These are phyloP conservation scores for Lissocephala sabroskyi DNA, from an alignment of 2,888 invertebrate genomes.

Conservation along the genomic window DNA sequence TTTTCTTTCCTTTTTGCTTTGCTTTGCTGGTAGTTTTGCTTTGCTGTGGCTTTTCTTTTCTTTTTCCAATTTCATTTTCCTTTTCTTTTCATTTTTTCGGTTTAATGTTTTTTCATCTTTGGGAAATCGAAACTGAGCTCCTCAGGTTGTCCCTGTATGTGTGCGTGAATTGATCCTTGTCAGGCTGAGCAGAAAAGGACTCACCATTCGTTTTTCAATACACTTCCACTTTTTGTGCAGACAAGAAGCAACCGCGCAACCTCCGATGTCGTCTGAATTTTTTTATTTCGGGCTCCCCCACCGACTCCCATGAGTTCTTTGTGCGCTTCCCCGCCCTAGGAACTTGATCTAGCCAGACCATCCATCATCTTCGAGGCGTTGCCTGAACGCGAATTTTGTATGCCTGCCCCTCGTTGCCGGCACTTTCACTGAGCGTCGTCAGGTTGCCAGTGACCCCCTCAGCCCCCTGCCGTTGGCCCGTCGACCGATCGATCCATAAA, in stretches of 20 bases:
- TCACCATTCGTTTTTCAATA: constrained; percentile 43
- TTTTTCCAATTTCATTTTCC: background rate
- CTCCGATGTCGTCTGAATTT: background rate
- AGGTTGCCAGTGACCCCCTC: background rate
- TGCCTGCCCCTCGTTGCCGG: background rate
- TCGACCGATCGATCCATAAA: no score
- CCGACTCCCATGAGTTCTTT: no score
- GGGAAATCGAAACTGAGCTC: background rate
- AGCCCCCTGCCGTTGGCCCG: background rate
- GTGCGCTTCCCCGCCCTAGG: background rate
- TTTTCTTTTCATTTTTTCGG: constrained; percentile 7
- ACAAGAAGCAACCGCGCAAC: background rate
- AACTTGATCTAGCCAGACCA: background rate
- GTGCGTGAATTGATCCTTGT: constrained; percentile 44
- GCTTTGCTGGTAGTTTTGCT: no score
- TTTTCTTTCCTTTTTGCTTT: constrained; percentile 5
- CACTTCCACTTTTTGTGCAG: constrained; percentile 46
- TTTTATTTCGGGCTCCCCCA: background rate
- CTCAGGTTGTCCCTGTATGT: background rate
- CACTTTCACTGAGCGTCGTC: background rate
- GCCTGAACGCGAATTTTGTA: background rate
- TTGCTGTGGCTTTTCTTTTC: constrained; percentile 3
- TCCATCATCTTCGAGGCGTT: constrained; percentile 4
- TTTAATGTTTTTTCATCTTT: constrained; percentile 17
- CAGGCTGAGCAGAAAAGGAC: constrained; percentile 21